Conservation (phyloP, 2,888 invertebrate genomes). For the Sepioteuthis lessoniana region DNA sequence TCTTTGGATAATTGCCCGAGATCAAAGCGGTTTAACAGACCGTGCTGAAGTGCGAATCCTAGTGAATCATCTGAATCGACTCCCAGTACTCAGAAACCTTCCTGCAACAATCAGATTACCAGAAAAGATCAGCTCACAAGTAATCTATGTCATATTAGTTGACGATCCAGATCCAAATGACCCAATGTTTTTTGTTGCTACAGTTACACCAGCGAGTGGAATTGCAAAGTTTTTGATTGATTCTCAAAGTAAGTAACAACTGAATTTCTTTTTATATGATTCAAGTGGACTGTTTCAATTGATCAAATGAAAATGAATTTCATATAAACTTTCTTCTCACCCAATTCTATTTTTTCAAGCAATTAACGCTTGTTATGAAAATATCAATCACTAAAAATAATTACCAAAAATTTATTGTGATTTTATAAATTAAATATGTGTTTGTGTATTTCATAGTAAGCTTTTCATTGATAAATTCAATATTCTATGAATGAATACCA, state of each 20-base stretch:
- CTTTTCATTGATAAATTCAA: no score
- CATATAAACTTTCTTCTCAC: no score
- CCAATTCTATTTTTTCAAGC: no score
- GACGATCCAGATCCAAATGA: constrained; percentile 40
- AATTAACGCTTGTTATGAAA: no score
- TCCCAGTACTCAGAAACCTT: background rate
- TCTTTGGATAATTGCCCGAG: constrained; percentile 38
- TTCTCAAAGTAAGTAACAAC: constrained; percentile 20
- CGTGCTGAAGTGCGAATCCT: constrained; percentile 37
- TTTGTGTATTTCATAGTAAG: no score
- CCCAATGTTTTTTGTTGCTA: background rate
- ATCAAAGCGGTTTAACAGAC: background rate
- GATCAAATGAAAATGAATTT: no score
- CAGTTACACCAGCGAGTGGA: background rate
- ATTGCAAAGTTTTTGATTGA: constrained; percentile 38
- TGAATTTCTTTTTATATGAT: background rate
- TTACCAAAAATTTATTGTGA: no score
- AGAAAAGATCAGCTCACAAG: background rate
- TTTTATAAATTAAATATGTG: no score
- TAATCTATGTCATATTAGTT: background rate
- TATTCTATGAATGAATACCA: no score
- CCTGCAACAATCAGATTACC: background rate
- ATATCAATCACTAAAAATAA: no score
- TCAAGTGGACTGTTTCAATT: background rate
- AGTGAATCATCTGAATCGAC: background rate